Conservation (phyloP, 2,888 invertebrate genomes). For the Tricholauxania praeusta region DNA sequence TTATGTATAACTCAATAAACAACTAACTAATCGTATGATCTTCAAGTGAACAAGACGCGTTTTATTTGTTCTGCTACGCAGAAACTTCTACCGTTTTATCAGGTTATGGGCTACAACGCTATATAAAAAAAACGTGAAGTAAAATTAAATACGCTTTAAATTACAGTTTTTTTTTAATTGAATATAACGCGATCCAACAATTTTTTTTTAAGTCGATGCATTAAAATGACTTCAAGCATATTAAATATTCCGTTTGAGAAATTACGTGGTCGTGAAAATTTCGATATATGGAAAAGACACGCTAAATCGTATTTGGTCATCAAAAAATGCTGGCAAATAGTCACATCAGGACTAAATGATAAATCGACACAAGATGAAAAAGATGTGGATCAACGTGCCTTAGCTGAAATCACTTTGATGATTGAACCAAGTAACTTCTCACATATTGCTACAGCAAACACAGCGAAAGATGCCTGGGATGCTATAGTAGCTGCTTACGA, state of each 20-base stretch:
- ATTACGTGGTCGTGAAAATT: slow-evolving; percentile 45
- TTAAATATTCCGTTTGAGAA: slow-evolving; percentile 38
- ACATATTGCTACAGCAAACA: slow-evolving; percentile 44
- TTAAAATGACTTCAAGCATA: too few species aligned
- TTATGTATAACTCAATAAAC: too few species aligned
- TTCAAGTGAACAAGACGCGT: too few species aligned
- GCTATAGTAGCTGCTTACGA: slow-evolving; percentile 43
- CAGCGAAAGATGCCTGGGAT: slow-evolving; percentile 47
- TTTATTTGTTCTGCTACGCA: too few species aligned
- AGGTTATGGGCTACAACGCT: too few species aligned
- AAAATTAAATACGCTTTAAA: too few species aligned
- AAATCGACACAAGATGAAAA: slow-evolving; percentile 31
- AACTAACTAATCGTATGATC: too few species aligned
- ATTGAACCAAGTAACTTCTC: slow-evolving; percentile 47
- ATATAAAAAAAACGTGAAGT: too few species aligned
- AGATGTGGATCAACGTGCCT: slow-evolving; percentile 41
- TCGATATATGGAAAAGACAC: slow-evolving; percentile 56
- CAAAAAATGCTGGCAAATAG: slow-evolving; percentile 41
- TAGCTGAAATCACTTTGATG: slow-evolving; percentile 47
- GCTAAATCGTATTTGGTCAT: slow-evolving; percentile 44
- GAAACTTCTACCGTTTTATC: too few species aligned
- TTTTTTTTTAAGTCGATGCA: too few species aligned
- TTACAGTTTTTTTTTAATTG: too few species aligned
- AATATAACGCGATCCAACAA: too few species aligned
- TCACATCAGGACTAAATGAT: slow-evolving; percentile 38